phyloP scores from a whole-genome alignment of 2,797 vertebrate species.

The Lophotriccus pileatus region DNA sequence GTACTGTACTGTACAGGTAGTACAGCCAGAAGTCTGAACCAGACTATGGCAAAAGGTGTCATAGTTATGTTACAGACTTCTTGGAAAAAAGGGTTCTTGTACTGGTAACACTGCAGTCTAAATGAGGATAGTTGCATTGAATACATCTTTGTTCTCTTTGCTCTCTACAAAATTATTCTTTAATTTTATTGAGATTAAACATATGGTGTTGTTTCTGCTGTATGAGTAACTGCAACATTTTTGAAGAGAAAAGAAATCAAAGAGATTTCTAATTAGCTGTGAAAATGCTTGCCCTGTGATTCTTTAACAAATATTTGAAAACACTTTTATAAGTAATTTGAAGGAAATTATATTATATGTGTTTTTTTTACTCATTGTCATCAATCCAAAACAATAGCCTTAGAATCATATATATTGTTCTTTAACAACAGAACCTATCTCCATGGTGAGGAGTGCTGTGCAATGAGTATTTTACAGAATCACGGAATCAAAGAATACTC shows the following conservation, averaged over 20 bases:
- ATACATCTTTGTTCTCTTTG: not conserved
- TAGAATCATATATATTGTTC: not conserved
- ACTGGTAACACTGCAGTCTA: not conserved
- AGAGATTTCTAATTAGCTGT: conserved; percentile 32
- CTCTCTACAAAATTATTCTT: not conserved
- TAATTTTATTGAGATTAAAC: conserved; percentile 19
- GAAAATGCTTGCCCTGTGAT: not conserved
- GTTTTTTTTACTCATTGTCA: conserved; percentile 7
- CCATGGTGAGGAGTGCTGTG: not conserved
- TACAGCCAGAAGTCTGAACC: not conserved
- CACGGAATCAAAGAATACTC: not conserved
- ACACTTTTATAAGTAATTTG: not conserved
- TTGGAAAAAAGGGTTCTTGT: not conserved
- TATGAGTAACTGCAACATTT: conserved; percentile 9
- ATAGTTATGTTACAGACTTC: not conserved
- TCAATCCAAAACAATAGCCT: not conserved
- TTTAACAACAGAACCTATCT: not conserved
- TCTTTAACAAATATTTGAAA: conserved; percentile 32
- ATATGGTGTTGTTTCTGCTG: not conserved
- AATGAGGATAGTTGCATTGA: not conserved
- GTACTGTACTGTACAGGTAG: not conserved
- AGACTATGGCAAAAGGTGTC: not conserved
- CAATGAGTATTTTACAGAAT: not conserved
- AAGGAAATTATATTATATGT: not conserved
- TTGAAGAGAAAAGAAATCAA: not conserved